Percentiles rank a stretch among this genome's conserved stretches.
These are phyloP conservation scores for Odontamblyopus lacepedii DNA, from an alignment of 2,797 vertebrate genomes.

Conservation along the genomic window DNA sequence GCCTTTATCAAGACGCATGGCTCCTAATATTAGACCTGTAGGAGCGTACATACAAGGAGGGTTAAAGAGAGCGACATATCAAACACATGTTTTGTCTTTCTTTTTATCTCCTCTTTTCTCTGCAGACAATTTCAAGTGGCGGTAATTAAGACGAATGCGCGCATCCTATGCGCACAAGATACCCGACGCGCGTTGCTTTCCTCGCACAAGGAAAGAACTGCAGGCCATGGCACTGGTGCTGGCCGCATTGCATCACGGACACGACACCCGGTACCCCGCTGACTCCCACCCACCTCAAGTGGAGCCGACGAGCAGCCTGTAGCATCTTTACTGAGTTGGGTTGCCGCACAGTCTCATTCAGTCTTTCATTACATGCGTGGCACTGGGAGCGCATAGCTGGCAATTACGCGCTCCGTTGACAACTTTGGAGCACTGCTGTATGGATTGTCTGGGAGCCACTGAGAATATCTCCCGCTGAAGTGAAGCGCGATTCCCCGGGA, in stretches of 20 bases:
- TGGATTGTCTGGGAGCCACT: constrained; percentile 51
- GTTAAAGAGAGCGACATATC: constrained; percentile 10
- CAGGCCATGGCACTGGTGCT: constrained; percentile 59
- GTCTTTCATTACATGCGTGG: constrained; percentile 37
- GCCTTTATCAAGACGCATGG: constrained; percentile 47
- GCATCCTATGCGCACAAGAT: constrained; percentile 51
- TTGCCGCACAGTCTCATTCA: constrained; percentile 32
- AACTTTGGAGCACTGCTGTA: constrained; percentile 63
- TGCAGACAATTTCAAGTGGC: constrained; percentile 38
- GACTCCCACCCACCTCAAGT: constrained; percentile 63
- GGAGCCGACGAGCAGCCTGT: constrained; percentile 51
- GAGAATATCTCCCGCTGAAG: constrained; percentile 27
- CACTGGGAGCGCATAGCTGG: constrained; percentile 46
- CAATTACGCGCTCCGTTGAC: constrained; percentile 59
- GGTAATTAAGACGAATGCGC: constrained; percentile 71
- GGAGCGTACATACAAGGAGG: constrained; percentile 28
- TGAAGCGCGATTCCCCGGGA: constrained; percentile 30
- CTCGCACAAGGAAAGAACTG: constrained; percentile 55
- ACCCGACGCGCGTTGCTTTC: constrained; percentile 50
- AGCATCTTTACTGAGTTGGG: constrained; percentile 49
- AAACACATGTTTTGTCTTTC: constrained; percentile 28
- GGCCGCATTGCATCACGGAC: constrained; percentile 85
- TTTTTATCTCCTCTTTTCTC: constrained; percentile 20
- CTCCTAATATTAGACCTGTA: constrained; percentile 43
- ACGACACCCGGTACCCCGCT: constrained; percentile 70